phyloP scores from a whole-genome alignment of 2,888 invertebrate species.

The Himalopsyche japonica region DNA sequence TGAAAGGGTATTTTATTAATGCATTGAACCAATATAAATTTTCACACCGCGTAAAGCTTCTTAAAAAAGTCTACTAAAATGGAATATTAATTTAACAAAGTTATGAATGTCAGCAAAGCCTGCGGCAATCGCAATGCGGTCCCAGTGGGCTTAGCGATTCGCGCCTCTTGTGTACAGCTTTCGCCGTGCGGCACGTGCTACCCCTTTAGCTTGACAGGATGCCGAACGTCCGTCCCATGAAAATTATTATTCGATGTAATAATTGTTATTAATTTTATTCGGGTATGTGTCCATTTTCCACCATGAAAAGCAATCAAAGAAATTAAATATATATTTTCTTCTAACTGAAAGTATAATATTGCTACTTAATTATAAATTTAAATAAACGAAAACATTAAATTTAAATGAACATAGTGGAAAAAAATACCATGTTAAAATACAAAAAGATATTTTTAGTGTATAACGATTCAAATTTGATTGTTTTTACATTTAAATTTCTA shows the following conservation, averaged over 20 bases:
- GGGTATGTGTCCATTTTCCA: too few relatives aligned
- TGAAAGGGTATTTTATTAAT: neutral
- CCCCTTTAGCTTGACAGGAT: neutral
- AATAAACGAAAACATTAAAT: too few relatives aligned
- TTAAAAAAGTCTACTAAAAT: neutral
- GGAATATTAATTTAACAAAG: neutral
- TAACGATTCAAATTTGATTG: too few relatives aligned
- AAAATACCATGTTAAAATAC: too few relatives aligned
- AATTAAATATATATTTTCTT: too few relatives aligned
- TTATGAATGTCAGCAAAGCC: constrained; percentile 1
- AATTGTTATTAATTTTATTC: too few relatives aligned
- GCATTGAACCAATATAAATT: neutral
- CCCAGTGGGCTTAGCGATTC: neutral
- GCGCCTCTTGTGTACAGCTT: neutral
- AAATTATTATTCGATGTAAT: neutral
- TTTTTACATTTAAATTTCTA: too few relatives aligned
- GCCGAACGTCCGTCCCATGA: neutral
- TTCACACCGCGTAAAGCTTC: neutral
- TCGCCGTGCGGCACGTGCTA: neutral
- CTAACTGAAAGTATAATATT: too few relatives aligned
- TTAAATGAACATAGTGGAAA: too few relatives aligned
- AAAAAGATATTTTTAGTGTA: too few relatives aligned
- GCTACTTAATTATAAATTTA: too few relatives aligned
- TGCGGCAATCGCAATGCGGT: neutral
- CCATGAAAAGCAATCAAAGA: too few relatives aligned